A percentile compares a stretch with the other conserved stretches of the same genome.
Conservation (phyloP, 2,888 invertebrate genomes). For the Lumbricus terrestris region DNA sequence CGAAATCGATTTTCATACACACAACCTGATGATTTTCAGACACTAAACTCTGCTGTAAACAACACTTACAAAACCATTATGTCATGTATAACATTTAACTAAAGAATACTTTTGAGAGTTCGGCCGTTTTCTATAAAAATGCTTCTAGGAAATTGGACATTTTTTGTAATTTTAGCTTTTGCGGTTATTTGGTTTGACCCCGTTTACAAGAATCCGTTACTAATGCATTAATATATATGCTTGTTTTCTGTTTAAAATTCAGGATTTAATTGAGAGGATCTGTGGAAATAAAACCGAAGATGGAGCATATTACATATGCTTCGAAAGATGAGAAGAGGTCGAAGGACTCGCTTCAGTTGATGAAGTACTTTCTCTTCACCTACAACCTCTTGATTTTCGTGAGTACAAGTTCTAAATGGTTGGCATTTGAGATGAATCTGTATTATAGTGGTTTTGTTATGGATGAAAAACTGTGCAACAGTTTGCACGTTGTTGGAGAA, state of each 20-base stretch:
- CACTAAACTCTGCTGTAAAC: no score
- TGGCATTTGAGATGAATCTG: neutral
- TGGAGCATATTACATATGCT: constrained; percentile 24
- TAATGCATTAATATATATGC: neutral
- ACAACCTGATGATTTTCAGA: no score
- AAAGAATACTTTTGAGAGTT: no score
- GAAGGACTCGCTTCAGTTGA: constrained; percentile 5
- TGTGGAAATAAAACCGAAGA: neutral
- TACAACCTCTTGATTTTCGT: constrained; percentile 39
- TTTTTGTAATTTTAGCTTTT: no score
- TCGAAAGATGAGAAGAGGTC: constrained; percentile 16
- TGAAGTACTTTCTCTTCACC: constrained; percentile 37
- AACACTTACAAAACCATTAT: no score
- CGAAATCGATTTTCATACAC: no score
- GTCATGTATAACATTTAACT: no score
- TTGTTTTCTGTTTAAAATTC: neutral
- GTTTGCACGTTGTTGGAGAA: no score
- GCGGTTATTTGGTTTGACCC: no score
- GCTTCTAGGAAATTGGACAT: no score
- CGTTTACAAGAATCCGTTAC: no score
- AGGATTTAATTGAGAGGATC: neutral
- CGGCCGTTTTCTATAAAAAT: no score
- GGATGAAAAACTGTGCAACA: neutral
- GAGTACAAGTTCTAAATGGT: constrained; percentile 13
- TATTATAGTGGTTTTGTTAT: constrained; percentile 11